Conservation (phyloP, 2,888 invertebrate genomes). For the Ditylenchus weischeri region DNA sequence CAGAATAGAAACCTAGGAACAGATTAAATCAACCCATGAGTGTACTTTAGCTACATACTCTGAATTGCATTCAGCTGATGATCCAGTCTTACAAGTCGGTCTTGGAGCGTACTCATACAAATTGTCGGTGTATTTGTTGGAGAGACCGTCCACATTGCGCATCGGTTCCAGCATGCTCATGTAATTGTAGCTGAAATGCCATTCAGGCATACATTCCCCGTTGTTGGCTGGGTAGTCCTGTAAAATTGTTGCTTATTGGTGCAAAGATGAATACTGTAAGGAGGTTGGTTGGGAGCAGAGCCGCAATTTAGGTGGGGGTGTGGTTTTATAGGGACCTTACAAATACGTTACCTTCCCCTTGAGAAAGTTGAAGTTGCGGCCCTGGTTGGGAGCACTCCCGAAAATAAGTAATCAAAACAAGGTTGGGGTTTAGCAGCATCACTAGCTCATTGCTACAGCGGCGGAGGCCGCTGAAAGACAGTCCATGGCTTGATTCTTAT, state of each 20-base stretch:
- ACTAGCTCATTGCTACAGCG: too few species aligned
- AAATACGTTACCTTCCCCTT: too few species aligned
- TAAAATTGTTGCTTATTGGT: too few species aligned
- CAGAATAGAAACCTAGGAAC: slow-evolving; percentile 50
- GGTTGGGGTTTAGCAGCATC: neutral
- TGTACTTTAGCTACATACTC: slow-evolving; percentile 19
- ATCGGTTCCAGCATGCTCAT: slow-evolving; percentile 41
- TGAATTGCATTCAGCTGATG: slow-evolving; percentile 30
- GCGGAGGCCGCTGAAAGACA: too few species aligned
- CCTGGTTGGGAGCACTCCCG: slow-evolving; percentile 13
- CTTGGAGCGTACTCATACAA: slow-evolving; percentile 49
- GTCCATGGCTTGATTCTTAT: too few species aligned
- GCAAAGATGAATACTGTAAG: too few species aligned
- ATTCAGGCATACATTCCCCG: slow-evolving; percentile 31
- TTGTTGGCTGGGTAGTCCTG: slow-evolving; percentile 42
- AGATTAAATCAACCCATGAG: neutral
- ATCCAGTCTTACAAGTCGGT: slow-evolving; percentile 35
- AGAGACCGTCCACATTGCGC: slow-evolving; percentile 41
- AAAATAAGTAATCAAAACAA: slow-evolving; percentile 30
- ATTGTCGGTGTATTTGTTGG: slow-evolving; percentile 50
- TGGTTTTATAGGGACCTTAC: too few species aligned
- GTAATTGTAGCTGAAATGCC: slow-evolving; percentile 43
- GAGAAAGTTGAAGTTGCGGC: too few species aligned
- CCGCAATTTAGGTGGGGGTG: too few species aligned
- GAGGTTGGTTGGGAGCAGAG: too few species aligned